These are phyloP conservation scores for Caenorhabditis tropicalis DNA, from an alignment of 1,140 invertebrate species.

Conservation along the genomic window DNA sequence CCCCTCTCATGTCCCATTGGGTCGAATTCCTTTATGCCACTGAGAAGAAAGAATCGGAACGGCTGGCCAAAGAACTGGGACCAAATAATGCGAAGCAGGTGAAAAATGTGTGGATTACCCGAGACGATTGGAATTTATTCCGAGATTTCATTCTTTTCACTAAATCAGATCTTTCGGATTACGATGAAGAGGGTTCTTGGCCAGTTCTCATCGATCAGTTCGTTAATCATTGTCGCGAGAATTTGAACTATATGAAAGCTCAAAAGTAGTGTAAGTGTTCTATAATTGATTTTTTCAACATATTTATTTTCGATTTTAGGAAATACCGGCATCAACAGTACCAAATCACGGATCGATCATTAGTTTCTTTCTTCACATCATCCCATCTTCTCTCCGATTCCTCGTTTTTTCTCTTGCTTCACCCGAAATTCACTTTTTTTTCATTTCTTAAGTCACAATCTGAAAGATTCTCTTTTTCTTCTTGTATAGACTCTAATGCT, in stretches of 20 bases:
- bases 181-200: conserved; percentile 53
- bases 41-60: neutral
- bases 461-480: too few species aligned
- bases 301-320: too few species aligned
- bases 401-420: too few species aligned
- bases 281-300: too few species aligned
- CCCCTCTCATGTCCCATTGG: neutral
- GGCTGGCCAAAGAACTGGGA: neutral
- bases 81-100: neutral
- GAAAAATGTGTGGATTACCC: conserved; percentile 4
- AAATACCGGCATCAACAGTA: too few species aligned
- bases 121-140: conserved; percentile 42
- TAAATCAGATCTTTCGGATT: conserved; percentile 43
- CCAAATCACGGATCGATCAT: too few species aligned
- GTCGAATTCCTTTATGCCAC: neutral
- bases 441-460: too few species aligned
- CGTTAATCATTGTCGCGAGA: conserved; percentile 40
- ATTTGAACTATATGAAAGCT: neutral
- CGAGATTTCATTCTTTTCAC: conserved; percentile 1
- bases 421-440: too few species aligned
- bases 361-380: too few species aligned
- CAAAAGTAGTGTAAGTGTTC: too few species aligned
- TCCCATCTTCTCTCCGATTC: too few species aligned
- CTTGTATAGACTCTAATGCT: too few species aligned
- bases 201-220: conserved; percentile 53